These are phyloP conservation scores for Microplitis deprimator DNA, from an alignment of 2,888 invertebrate genomes.

Conservation along the genomic window DNA sequence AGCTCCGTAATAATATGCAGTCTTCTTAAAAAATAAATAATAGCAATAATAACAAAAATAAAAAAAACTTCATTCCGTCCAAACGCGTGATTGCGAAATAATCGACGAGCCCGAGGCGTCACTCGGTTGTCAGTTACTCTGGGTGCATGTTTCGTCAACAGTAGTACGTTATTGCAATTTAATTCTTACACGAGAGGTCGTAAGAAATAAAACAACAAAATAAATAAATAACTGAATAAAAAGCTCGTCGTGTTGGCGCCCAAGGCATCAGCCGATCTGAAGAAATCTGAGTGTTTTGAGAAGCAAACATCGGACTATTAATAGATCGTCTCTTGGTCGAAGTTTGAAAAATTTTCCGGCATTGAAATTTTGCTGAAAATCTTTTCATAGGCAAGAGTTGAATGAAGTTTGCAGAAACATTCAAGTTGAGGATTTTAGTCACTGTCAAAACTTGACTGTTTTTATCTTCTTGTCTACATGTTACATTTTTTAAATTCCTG, in stretches of 20 bases:
- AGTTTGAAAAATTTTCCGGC: too few species aligned
- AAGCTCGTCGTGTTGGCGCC: constrained; percentile 26
- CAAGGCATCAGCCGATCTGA: constrained; percentile 2
- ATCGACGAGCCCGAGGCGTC: constrained; percentile 57
- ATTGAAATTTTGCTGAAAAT: too few species aligned
- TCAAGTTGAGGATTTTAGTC: not conserved
- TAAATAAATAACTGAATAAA: not conserved
- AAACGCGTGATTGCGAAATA: constrained; percentile 57
- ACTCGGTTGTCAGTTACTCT: not conserved
- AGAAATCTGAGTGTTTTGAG: too few species aligned
- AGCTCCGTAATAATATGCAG: constrained; percentile 37
- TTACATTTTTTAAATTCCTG: not conserved
- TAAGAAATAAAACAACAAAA: too few species aligned
- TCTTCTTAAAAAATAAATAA: constrained; percentile 20
- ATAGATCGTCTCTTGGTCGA: too few species aligned
- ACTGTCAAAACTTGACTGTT: not conserved
- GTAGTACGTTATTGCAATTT: constrained; percentile 25
- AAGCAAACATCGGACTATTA: too few species aligned
- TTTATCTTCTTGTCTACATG: not conserved
- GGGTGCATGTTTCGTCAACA: constrained; percentile 15
- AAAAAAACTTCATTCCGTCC: not conserved
- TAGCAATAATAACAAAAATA: not conserved
- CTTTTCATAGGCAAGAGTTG: too few species aligned
- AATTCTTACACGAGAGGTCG: constrained; percentile 21
- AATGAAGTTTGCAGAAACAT: too few species aligned